Percentiles rank a stretch among this genome's conserved stretches.
Evolutionary conservation across 2,888 invertebrate genomes (phyloP).

Genomic region (Ochlodes sylvanus): DNA sequence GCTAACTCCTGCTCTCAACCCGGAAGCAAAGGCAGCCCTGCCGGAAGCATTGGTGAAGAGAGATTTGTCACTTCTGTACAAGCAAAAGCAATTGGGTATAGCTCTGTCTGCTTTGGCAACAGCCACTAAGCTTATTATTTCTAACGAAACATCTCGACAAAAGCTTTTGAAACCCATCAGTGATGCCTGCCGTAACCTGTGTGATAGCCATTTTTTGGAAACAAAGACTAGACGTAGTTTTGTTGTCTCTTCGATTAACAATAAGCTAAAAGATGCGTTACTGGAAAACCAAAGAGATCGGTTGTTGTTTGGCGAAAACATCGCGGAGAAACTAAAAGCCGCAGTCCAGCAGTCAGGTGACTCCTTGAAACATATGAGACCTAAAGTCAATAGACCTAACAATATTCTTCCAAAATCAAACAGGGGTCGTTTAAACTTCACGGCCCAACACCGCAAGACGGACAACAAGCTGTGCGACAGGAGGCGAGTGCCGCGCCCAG

Average conservation of each 20-base stretch:
- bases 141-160: background rate
- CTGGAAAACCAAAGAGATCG: background rate
- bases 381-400: background rate
- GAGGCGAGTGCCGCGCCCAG: background rate
- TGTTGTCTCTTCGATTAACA: background rate
- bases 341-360: constrained; percentile 10
- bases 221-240: constrained; percentile 12
- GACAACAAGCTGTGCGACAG: background rate
- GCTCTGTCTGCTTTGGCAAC: too few species aligned
- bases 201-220: constrained; percentile 13
- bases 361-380: background rate
- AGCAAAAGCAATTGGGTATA: too few species aligned
- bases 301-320: constrained; percentile 14
- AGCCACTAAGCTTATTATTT: too few species aligned
- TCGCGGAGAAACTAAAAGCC: constrained; percentile 3
- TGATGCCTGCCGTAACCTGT: constrained; percentile 16
- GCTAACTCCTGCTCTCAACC: constrained; percentile 13
- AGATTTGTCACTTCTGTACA: too few species aligned
- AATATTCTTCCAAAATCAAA: background rate
- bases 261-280: constrained; percentile 1
- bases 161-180: constrained; percentile 17
- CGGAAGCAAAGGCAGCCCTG: constrained; percentile 6
- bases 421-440: constrained; percentile 13
- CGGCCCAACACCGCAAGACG: constrained; percentile 4
- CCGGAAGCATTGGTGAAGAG: background rate